phyloP scores from a whole-genome alignment of 2,888 invertebrate species.

The Tuberolachnus salignus region DNA sequence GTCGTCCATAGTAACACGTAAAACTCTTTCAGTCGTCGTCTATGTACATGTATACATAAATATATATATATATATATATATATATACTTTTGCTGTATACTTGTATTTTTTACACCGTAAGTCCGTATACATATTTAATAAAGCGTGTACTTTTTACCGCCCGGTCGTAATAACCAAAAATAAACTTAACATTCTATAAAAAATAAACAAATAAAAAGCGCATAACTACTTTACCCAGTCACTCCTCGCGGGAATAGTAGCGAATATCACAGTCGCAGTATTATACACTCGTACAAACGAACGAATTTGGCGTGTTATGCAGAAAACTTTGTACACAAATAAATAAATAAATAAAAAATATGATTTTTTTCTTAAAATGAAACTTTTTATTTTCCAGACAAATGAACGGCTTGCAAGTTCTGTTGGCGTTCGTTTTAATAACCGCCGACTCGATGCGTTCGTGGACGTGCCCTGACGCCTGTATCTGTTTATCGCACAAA shows the following conservation, averaged over 20 bases:
- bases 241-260: background rate
- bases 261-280: background rate
- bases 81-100: background rate
- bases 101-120: background rate
- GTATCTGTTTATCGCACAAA: slow-evolving; percentile 84
- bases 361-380: background rate
- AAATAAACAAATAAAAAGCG: background rate
- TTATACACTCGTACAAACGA: background rate
- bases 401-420: slow-evolving; percentile 32
- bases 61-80: no score
- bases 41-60: background rate
- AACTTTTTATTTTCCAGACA: slow-evolving; percentile 43
- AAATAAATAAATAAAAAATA: no score
- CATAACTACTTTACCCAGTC: background rate
- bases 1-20: background rate
- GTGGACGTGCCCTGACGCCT: slow-evolving; percentile 78
- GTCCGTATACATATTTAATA: slow-evolving; percentile 33
- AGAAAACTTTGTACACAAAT: background rate
- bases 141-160: slow-evolving; percentile 17
- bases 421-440: slow-evolving; percentile 35
- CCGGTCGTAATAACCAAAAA: slow-evolving; percentile 9
- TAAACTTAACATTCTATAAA: slow-evolving; percentile 24
- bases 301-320: background rate
- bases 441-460: slow-evolving; percentile 59
- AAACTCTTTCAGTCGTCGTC: background rate